A percentile compares a stretch with the other conserved stretches of the same genome.
Conservation (phyloP, 2,797 vertebrate genomes). For the Oceanodroma leucorhoa region DNA sequence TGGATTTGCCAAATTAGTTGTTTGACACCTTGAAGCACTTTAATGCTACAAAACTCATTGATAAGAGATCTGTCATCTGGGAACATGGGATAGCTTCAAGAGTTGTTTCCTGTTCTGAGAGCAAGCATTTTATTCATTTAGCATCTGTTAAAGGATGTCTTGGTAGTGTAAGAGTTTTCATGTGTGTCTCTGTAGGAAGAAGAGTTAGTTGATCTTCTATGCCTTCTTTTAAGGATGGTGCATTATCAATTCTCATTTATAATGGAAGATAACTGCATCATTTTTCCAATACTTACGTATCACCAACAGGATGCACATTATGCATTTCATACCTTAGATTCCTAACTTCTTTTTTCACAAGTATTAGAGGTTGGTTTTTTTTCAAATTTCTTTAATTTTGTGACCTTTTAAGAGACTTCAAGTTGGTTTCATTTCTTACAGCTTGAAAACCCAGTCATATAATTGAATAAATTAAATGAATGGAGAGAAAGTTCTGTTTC, state of each 20-base stretch:
- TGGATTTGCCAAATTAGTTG: neutral
- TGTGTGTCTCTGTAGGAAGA: rapidly evolving
- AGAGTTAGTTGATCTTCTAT: neutral
- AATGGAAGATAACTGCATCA: neutral
- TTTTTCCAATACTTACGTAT: neutral
- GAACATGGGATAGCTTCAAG: neutral
- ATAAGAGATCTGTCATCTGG: neutral
- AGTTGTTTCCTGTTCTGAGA: neutral
- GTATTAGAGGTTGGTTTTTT: neutral
- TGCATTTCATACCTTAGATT: neutral
- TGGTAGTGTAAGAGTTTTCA: neutral
- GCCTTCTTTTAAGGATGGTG: neutral
- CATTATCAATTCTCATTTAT: neutral
- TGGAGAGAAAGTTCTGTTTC: neutral
- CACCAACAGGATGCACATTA: neutral
- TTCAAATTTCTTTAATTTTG: neutral
- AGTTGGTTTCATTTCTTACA: neutral
- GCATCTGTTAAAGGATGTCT: neutral
- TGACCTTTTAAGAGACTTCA: neutral
- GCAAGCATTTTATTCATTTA: neutral
- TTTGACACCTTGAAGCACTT: neutral
- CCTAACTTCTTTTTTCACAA: neutral
- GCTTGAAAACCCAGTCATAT: neutral
- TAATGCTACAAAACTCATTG: neutral
- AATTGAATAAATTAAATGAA: neutral